phyloP scores from a whole-genome alignment of 2,797 vertebrate species.

The Oreochromis mossambicus region DNA sequence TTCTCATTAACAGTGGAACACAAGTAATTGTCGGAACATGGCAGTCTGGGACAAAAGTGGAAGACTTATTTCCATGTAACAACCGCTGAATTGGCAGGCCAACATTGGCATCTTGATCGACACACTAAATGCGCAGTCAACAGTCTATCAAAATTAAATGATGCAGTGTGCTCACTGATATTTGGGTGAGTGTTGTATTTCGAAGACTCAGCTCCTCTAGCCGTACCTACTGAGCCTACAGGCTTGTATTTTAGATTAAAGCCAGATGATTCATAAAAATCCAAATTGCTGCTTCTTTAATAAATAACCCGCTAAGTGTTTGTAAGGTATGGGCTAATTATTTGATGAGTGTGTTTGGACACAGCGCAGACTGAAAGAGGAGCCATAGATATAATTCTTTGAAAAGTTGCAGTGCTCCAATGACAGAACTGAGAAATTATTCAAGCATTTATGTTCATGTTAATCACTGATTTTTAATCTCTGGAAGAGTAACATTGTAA shows the following conservation, averaged over 20 bases:
- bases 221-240: background rate
- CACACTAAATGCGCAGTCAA: background rate
- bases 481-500: background rate
- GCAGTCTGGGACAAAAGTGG: background rate
- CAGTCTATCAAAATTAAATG: background rate
- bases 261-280: background rate
- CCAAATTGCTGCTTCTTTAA: background rate
- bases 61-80: background rate
- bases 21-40: background rate
- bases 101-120: background rate
- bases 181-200: background rate
- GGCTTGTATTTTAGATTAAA: background rate
- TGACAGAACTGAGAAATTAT: slow-evolving; percentile 7
- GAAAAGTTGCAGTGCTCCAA: background rate
- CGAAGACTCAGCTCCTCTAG: background rate
- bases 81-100: background rate
- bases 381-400: background rate
- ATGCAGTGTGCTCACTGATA: background rate
- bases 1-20: background rate
- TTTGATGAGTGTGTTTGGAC: background rate
- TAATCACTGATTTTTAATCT: background rate
- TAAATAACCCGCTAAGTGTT: background rate
- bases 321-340: background rate
- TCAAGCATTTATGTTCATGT: background rate
- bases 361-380: background rate